Percentiles rank a stretch among this genome's conserved stretches.
Evolutionary conservation across 2,888 invertebrate species (phyloP).

Genomic region (Orthosia incerta): DNA sequence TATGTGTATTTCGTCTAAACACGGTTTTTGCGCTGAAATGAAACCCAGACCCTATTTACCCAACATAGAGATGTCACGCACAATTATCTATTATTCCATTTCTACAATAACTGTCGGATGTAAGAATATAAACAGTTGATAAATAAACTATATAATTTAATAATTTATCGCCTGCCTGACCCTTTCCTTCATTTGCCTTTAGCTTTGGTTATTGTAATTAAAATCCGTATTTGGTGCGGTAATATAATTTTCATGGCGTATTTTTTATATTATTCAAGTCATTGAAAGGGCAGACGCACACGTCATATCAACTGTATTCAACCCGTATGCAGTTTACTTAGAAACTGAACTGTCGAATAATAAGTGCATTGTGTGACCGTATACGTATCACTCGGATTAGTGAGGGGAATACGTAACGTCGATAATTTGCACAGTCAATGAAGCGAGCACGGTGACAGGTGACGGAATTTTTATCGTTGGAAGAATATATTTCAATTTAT

Average conservation of each 20-base stretch:
- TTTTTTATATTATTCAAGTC: constrained; percentile 75
- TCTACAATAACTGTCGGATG: constrained; percentile 47
- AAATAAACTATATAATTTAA: constrained; percentile 41
- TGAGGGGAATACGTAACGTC: constrained; percentile 88
- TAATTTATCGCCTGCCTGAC: constrained; percentile 48
- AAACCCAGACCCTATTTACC: background rate
- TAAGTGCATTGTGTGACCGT: constrained; percentile 90
- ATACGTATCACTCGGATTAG: constrained; percentile 87
- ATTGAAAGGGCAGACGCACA: constrained; percentile 85
- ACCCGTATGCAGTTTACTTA: constrained; percentile 89
- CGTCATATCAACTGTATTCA: constrained; percentile 83
- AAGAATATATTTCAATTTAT: constrained; percentile 32
- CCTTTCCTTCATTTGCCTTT: constrained; percentile 59
- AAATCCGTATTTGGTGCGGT: constrained; percentile 48
- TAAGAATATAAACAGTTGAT: constrained; percentile 39
- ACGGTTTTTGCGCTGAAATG: constrained; percentile 8
- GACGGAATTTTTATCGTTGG: constrained; percentile 51
- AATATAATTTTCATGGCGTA: constrained; percentile 62
- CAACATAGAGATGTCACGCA: constrained; percentile 36
- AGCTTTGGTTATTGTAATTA: constrained; percentile 56
- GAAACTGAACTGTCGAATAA: constrained; percentile 90
- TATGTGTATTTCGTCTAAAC: constrained; percentile 3
- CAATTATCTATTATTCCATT: constrained; percentile 41
- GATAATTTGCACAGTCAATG: constrained; percentile 80
- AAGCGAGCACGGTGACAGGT: constrained; percentile 55